phyloP scores from a whole-genome alignment of 2,888 invertebrate species.

The Ernsta delagoae region DNA sequence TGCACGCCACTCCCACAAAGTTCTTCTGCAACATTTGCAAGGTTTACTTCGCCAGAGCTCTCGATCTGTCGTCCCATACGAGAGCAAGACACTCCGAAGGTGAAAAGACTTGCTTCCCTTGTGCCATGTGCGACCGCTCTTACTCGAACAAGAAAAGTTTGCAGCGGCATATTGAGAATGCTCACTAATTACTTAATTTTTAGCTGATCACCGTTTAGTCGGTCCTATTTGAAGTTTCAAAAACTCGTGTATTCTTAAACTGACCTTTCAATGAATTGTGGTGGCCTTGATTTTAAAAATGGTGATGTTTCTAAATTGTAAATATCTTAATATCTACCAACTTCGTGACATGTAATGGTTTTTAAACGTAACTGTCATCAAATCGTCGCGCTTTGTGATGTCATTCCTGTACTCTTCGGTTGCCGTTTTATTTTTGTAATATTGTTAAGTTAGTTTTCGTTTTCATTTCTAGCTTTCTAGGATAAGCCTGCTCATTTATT shows the following conservation, averaged over 20 bases:
- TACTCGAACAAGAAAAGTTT: slow-evolving; percentile 83
- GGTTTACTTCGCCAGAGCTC: slow-evolving; percentile 75
- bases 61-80: slow-evolving; percentile 77
- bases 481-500: slow-evolving; percentile 70
- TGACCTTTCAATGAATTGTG: slow-evolving; percentile 13
- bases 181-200: slow-evolving; percentile 68
- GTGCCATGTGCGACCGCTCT: slow-evolving; percentile 84
- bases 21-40: slow-evolving; percentile 86
- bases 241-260: background rate
- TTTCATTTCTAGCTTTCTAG: slow-evolving; percentile 49
- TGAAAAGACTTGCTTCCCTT: slow-evolving; percentile 83
- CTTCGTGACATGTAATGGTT: slow-evolving; percentile 14
- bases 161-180: slow-evolving; percentile 81
- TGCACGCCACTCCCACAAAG: slow-evolving; percentile 79
- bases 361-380: slow-evolving; percentile 40
- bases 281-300: slow-evolving; percentile 30
- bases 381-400: slow-evolving; percentile 43
- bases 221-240: slow-evolving; percentile 2
- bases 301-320: slow-evolving; percentile 24
- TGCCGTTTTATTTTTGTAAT: slow-evolving; percentile 51
- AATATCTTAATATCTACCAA: slow-evolving; percentile 9
- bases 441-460: slow-evolving; percentile 48
- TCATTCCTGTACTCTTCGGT: slow-evolving; percentile 61
- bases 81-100: slow-evolving; percentile 79
- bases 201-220: background rate